These are phyloP conservation scores for Barbus barbus DNA, from an alignment of 2,113 vertebrate genomes.

Conservation along the genomic window DNA sequence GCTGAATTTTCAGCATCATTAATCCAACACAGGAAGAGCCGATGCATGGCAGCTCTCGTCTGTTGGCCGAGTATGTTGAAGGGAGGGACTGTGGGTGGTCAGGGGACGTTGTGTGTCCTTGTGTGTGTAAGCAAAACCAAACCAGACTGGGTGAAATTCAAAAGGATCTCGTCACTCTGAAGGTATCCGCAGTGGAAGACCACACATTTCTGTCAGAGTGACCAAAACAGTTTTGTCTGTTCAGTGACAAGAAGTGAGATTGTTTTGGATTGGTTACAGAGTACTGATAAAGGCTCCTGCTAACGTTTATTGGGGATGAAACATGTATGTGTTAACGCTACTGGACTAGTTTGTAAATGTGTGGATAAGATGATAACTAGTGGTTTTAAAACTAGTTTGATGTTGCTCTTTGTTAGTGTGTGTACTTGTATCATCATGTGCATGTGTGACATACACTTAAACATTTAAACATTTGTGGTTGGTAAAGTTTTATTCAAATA, in stretches of 20 bases:
- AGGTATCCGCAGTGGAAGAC: constrained; percentile 23
- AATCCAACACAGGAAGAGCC: constrained; percentile 8
- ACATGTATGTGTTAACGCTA: neutral
- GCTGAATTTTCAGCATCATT: too few species aligned
- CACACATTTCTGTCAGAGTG: constrained; percentile 29
- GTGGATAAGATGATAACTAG: neutral
- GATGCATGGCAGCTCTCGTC: constrained; percentile 18
- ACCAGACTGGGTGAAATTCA: constrained; percentile 20
- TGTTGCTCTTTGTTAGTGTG: neutral
- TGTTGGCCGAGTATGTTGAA: neutral
- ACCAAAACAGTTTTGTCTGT: constrained; percentile 35
- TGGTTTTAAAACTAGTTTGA: neutral
- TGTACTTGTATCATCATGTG: neutral
- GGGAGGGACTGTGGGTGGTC: constrained; percentile 36
- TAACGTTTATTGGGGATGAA: neutral
- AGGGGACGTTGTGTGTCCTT: constrained; percentile 4
- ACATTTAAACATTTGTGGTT: neutral
- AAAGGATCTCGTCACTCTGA: too few species aligned
- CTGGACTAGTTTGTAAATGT: neutral
- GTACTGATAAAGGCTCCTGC: constrained; percentile 8
- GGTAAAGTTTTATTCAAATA: neutral
- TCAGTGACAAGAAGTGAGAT: constrained; percentile 15
- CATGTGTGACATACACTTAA: neutral
- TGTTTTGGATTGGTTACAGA: neutral
- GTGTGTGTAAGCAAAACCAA: constrained; percentile 20